These are phyloP conservation scores for Phalacrocorax pelagicus DNA, from an alignment of 2,113 vertebrate species.

Conservation along the genomic window DNA sequence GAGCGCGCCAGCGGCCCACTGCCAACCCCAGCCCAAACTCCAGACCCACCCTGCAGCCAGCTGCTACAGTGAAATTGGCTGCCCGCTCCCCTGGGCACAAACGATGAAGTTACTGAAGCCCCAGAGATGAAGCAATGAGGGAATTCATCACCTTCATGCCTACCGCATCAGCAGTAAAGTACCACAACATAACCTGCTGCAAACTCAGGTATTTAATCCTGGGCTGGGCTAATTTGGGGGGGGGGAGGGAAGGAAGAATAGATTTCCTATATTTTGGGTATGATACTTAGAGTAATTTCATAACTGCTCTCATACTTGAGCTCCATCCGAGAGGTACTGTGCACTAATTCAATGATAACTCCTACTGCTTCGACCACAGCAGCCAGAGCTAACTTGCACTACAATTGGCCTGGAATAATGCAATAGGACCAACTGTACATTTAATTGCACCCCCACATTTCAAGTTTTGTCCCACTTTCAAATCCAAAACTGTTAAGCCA, in stretches of 20 bases:
- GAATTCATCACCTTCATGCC: neutral
- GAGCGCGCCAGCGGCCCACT: neutral
- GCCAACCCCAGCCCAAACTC: neutral
- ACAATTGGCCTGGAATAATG: neutral
- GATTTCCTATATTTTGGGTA: neutral
- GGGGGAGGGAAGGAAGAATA: too few relatives aligned
- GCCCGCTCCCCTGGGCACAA: neutral
- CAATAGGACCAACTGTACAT: neutral
- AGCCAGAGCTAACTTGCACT: neutral
- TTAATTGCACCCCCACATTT: neutral
- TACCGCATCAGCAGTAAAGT: accelerated
- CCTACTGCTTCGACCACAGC: neutral
- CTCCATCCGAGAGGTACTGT: neutral
- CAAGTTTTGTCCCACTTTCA: neutral
- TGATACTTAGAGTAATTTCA: neutral
- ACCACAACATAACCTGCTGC: neutral
- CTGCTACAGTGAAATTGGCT: neutral
- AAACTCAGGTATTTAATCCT: neutral
- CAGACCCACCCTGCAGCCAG: neutral
- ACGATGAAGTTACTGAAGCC: neutral
- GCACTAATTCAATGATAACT: neutral
- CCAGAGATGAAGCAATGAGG: neutral
- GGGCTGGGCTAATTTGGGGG: neutral
- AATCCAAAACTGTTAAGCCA: neutral
- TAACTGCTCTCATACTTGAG: neutral